These are phyloP conservation scores for Xylota segnis DNA, from an alignment of 2,888 invertebrate species.

Conservation along the genomic window DNA sequence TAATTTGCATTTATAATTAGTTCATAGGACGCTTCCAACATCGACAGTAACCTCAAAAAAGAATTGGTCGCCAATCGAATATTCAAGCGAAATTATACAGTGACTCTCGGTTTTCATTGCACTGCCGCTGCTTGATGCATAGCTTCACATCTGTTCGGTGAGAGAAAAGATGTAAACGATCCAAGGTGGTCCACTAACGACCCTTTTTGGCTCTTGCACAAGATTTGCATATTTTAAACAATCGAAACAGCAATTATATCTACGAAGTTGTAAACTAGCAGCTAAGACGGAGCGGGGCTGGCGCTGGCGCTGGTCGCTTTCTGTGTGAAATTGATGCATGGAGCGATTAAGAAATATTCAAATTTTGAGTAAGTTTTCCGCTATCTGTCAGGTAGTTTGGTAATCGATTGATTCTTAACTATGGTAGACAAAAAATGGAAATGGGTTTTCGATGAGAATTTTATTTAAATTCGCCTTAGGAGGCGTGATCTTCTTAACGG, in stretches of 20 bases:
- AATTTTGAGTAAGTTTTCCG: slow-evolving; percentile 25
- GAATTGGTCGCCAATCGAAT: slow-evolving; percentile 17
- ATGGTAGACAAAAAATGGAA: not conserved
- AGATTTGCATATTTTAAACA: slow-evolving; percentile 42
- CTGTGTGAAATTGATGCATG: not conserved
- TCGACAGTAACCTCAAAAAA: slow-evolving; percentile 20
- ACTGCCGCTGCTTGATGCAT: not conserved
- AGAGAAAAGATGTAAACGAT: slow-evolving; percentile 10
- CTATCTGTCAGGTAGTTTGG: not conserved
- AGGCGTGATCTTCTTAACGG: not conserved
- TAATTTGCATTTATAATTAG: slow-evolving; percentile 9
- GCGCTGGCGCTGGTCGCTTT: not conserved
- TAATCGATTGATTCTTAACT: slow-evolving; percentile 18
- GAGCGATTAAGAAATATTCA: slow-evolving; percentile 14
- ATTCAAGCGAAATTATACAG: slow-evolving; percentile 27
- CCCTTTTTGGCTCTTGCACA: slow-evolving; percentile 22
- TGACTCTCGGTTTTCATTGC: slow-evolving; percentile 6
- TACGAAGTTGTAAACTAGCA: not conserved
- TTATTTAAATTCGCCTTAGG: not conserved
- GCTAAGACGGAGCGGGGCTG: not conserved
- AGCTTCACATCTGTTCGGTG: not conserved
- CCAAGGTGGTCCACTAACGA: not conserved
- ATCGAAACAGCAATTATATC: slow-evolving; percentile 12
- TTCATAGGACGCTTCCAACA: not conserved
- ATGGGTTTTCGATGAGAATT: not conserved